phyloP scores from a whole-genome alignment of 2,888 invertebrate genomes.

The Sipha maydis region DNA sequence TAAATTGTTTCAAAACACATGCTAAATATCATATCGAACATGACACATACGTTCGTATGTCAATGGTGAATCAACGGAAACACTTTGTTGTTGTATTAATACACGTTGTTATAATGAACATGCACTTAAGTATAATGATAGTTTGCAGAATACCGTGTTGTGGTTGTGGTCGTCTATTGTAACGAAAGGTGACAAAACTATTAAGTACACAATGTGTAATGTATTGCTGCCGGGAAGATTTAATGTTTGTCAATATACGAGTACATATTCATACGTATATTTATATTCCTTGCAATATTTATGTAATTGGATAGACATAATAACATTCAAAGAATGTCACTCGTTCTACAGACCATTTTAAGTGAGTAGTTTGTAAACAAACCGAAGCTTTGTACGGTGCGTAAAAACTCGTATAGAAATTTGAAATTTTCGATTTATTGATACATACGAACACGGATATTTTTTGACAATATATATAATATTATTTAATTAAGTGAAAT shows the following conservation, averaged over 20 bases:
- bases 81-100: background rate
- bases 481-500: background rate
- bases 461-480: background rate
- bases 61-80: background rate
- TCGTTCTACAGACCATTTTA: background rate
- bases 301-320: background rate
- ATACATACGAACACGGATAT: background rate
- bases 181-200: background rate
- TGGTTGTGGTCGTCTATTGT: too few species aligned
- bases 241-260: background rate
- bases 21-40: too few species aligned
- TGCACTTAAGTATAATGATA: too few species aligned
- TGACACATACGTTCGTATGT: too few species aligned
- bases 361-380: background rate
- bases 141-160: too few species aligned
- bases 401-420: slow-evolving; percentile 21
- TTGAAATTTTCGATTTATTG: background rate
- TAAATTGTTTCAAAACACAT: too few species aligned
- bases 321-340: background rate
- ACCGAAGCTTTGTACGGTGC: background rate
- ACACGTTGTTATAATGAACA: background rate
- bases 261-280: too few species aligned
- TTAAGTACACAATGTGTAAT: background rate
- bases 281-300: background rate
- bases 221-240: background rate